Percentiles rank a stretch among this genome's conserved stretches.
These are phyloP conservation scores for Shargacucullia verbasci DNA, from an alignment of 2,888 invertebrate species.

Conservation along the genomic window DNA sequence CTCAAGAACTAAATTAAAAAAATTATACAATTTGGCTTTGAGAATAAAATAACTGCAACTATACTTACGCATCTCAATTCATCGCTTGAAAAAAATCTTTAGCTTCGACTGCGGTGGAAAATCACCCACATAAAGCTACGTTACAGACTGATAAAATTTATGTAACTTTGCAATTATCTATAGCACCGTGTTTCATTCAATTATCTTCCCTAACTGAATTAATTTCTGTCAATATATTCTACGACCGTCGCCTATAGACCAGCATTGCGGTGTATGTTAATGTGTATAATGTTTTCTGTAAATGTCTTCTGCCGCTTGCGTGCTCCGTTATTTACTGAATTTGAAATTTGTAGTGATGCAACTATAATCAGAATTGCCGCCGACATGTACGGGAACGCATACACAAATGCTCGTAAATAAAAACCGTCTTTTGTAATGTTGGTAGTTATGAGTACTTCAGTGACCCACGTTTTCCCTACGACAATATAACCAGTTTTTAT, in stretches of 20 bases:
- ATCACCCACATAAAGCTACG: neutral
- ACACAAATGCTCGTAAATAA: constrained; percentile 3
- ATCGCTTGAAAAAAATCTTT: no score
- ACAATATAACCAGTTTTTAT: no score
- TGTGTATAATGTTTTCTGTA: constrained; percentile 28
- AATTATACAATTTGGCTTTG: no score
- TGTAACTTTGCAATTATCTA: constrained; percentile 21
- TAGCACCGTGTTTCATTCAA: constrained; percentile 39
- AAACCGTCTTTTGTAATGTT: neutral
- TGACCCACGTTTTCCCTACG: neutral
- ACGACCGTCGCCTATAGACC: constrained; percentile 16
- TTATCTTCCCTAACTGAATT: constrained; percentile 40
- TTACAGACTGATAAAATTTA: constrained; percentile 37
- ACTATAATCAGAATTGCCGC: constrained; percentile 12
- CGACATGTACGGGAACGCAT: constrained; percentile 1
- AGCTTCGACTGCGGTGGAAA: constrained; percentile 1
- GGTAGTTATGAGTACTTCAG: neutral
- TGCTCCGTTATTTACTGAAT: constrained; percentile 30
- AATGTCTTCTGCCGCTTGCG: constrained; percentile 16
- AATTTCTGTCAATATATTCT: constrained; percentile 49
- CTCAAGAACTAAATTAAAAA: no score
- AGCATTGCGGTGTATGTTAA: constrained; percentile 26
- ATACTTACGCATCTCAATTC: no score
- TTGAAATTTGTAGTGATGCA: constrained; percentile 14
- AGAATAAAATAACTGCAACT: no score